Evolutionary conservation across 1,140 invertebrate genomes (phyloP).

Genomic region (Mizuhopecten yessoensis): DNA sequence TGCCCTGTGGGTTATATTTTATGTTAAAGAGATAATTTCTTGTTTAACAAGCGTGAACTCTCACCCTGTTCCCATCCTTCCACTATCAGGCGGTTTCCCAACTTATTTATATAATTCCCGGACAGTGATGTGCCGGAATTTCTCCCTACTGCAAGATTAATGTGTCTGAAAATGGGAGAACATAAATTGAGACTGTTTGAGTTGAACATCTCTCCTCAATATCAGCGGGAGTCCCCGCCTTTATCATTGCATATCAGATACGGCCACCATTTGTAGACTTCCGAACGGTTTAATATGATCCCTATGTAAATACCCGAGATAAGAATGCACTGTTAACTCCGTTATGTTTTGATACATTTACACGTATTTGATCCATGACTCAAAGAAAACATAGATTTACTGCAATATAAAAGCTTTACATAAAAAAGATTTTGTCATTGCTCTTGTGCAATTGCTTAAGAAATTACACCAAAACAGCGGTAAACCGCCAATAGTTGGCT

Average conservation of each 20-base stretch:
- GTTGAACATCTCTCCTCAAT: not conserved
- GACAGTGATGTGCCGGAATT: not conserved
- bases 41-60: not conserved
- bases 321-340: not conserved
- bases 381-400: not conserved
- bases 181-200: conserved; percentile 26
- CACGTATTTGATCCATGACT: not conserved
- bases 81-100: not conserved
- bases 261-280: not conserved
- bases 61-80: not conserved
- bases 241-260: not conserved
- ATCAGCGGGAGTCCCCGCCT: not conserved
- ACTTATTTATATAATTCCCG: not conserved
- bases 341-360: not conserved
- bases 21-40: too few relatives aligned
- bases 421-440: too few relatives aligned
- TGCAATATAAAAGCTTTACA: not conserved
- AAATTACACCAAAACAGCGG: too few relatives aligned
- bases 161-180: not conserved
- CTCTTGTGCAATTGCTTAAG: too few relatives aligned
- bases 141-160: not conserved
- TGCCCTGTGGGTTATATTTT: too few relatives aligned
- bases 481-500: too few relatives aligned
- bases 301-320: not conserved
- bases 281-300: not conserved